Evolutionary conservation across 2,888 invertebrate species (phyloP).

Genomic region (Synergus umbraculus): DNA sequence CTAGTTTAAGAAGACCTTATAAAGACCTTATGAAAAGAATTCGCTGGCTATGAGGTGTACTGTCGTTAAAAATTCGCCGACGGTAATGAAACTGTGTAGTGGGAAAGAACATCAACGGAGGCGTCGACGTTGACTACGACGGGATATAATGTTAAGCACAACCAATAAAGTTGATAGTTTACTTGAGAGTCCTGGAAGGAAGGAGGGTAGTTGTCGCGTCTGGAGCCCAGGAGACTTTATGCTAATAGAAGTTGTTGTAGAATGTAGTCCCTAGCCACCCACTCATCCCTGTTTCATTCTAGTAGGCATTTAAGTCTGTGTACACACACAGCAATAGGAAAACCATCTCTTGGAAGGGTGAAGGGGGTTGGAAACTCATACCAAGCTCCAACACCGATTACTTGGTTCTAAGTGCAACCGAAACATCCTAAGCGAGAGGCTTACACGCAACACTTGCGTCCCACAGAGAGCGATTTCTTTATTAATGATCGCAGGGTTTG

Average conservation of each 20-base stretch:
- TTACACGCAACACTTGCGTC: slow-evolving; percentile 44
- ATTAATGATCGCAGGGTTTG: background rate
- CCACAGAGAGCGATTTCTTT: background rate
- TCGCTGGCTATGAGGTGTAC: background rate
- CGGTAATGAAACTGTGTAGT: background rate
- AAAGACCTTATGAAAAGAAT: background rate
- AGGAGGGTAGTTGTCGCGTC: slow-evolving; percentile 66
- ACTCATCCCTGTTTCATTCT: slow-evolving; percentile 47
- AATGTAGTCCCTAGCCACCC: slow-evolving; percentile 56
- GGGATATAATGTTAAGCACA: slow-evolving; percentile 59
- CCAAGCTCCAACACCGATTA: slow-evolving; percentile 57
- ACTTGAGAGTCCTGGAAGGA: slow-evolving; percentile 57
- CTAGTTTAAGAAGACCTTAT: background rate
- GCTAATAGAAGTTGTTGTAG: slow-evolving; percentile 70
- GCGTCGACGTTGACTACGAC: slow-evolving; percentile 13
- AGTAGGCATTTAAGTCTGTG: slow-evolving; percentile 42
- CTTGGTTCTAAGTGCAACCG: slow-evolving; percentile 60
- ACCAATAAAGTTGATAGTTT: slow-evolving; percentile 70
- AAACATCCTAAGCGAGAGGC: slow-evolving; percentile 49
- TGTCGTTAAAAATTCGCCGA: slow-evolving; percentile 10
- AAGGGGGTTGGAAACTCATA: slow-evolving; percentile 48
- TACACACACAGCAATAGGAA: slow-evolving; percentile 32
- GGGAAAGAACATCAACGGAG: background rate
- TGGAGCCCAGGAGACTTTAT: slow-evolving; percentile 68
- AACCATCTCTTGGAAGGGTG: slow-evolving; percentile 43